Base-by-base conservation (phyloP, 2,797 vertebrate genomes). In the Poeciliopsis gracilis region DNA sequence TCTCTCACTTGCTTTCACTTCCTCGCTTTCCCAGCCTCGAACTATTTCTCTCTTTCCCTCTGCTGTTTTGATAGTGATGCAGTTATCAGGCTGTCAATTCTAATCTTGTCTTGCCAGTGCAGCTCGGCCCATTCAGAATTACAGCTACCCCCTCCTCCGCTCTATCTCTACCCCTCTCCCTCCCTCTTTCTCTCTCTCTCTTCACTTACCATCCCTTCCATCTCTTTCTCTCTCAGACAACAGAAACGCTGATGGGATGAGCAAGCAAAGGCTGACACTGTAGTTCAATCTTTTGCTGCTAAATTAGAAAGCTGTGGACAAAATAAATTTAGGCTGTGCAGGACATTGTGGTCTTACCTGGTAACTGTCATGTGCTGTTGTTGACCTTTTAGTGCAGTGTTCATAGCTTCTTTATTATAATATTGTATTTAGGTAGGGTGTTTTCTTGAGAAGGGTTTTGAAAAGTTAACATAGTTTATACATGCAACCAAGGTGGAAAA, bases 41-140 rank as follows among this genome's bases (percentile, higher is more conserved):
- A 59, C 63, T 75, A 63, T 69, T 79, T 83, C 67, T 70, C 71
- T 81, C 79, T 83, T 79, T 86, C 73, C 86, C 82, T 77, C 61
- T 90, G 82, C 87, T 92, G 91, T 94, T 94, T 94, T 95, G 90
- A 93, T 92, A 90, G 94, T 93, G 93, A 93, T 89, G 82, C 94
- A 94, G 92, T 94, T 95, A 94, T 94, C 92, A 90, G 90, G 69
- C 91, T 94, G 94, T 94, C 94, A 94, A 93, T 94, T 94, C 93
- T 94, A 95, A 95, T 94, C 93, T 94, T 90, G 90, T 93, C 91
- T 91, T 93, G 88, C 92, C 91, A 90, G 91, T 79, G 89, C 93
- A 87, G 90, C 85, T 90, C 91, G 92, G 93, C 91, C 91, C 92
- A 93, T 94, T 94, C 92, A 94, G 86, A 94, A 93, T 92, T 92